phyloP scores from a whole-genome alignment of 2,888 invertebrate species.

The Loripinus fragilis region DNA sequence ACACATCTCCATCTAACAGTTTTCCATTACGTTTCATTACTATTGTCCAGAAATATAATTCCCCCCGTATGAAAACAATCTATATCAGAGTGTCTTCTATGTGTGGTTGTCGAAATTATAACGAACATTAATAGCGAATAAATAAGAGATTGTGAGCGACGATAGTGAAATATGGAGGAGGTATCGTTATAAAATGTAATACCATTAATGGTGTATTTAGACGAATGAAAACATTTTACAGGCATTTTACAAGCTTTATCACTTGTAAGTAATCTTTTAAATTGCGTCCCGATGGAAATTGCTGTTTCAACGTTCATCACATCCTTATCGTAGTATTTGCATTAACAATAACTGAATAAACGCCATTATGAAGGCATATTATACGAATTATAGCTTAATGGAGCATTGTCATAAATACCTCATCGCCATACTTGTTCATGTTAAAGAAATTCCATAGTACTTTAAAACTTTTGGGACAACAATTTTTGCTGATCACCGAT shows the following conservation, averaged over 20 bases:
- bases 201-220: constrained; percentile 12
- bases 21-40: constrained; percentile 10
- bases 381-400: too few relatives aligned
- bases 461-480: too few relatives aligned
- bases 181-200: neutral
- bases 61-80: constrained; percentile 1
- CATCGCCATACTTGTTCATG: too few relatives aligned
- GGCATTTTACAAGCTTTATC: constrained; percentile 13
- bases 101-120: constrained; percentile 1
- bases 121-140: constrained; percentile 16
- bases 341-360: too few relatives aligned
- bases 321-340: too few relatives aligned
- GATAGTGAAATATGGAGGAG: neutral
- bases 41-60: constrained; percentile 1
- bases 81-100: neutral
- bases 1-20: constrained; percentile 1
- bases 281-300: neutral
- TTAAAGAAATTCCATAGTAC: too few relatives aligned
- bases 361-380: too few relatives aligned
- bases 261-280: constrained; percentile 7
- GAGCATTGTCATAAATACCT: too few relatives aligned
- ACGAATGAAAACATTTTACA: constrained; percentile 5
- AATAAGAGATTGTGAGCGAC: neutral
- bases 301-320: too few relatives aligned
- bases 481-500: too few relatives aligned